A percentile compares a stretch with the other conserved stretches of the same genome.
phyloP scores from a whole-genome alignment of 2,888 invertebrate genomes.

The Sipha maydis region DNA sequence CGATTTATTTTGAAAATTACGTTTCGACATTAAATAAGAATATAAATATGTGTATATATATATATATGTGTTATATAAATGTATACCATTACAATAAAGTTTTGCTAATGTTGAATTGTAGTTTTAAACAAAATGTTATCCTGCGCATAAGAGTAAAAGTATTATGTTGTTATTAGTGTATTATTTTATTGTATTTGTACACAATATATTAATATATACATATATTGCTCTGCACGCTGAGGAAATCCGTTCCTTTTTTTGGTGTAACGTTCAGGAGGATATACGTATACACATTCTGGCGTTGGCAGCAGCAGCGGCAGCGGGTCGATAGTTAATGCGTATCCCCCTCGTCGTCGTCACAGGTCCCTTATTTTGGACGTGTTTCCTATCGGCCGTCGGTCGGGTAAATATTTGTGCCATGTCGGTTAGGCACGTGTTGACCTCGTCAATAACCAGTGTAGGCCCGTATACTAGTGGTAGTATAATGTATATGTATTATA shows the following conservation, averaged over 20 bases:
- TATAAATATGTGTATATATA: no score
- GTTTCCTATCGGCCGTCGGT: constrained; percentile 39
- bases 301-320: constrained; percentile 25
- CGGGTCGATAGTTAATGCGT: constrained; percentile 51
- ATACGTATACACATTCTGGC: neutral
- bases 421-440: constrained; percentile 41
- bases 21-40: no score
- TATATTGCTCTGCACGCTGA: neutral
- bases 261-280: constrained; percentile 27
- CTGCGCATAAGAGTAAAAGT: no score
- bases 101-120: no score
- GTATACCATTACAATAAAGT: no score
- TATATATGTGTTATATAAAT: no score
- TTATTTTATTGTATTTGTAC: no score
- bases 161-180: no score
- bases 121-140: no score
- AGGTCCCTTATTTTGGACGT: constrained; percentile 50
- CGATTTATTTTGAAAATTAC: no score
- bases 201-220: no score
- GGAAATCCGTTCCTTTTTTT: constrained; percentile 18
- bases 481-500: neutral
- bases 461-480: neutral
- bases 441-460: constrained; percentile 21
- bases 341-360: constrained; percentile 19
- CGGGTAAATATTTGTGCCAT: constrained; percentile 49